These are phyloP conservation scores for Ardeotis arabs DNA, from an alignment of 2,113 vertebrate species.

Conservation along the genomic window DNA sequence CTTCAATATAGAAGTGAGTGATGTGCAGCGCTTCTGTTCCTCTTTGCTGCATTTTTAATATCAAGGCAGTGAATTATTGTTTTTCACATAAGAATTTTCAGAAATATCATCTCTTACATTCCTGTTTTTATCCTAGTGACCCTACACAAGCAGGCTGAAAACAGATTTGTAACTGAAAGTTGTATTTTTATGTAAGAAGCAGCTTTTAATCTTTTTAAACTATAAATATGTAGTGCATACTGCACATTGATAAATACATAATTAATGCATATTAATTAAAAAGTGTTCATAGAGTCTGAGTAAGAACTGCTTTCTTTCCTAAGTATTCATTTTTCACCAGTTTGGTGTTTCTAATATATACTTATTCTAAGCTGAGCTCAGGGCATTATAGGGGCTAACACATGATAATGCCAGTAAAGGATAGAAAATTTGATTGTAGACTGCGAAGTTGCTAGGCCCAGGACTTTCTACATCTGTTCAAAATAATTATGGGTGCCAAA, in stretches of 20 bases:
- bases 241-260: not conserved
- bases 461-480: not conserved
- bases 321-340: not conserved
- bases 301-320: not conserved
- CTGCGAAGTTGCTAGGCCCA: not conserved
- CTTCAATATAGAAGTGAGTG: constrained; percentile 24
- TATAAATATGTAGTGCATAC: too few species aligned
- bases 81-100: not conserved
- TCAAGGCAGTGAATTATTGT: not conserved
- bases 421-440: not conserved
- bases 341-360: not conserved
- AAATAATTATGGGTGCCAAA: not conserved
- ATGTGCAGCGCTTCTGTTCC: not conserved
- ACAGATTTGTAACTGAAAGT: not conserved
- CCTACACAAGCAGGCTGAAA: not conserved
- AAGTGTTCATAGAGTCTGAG: not conserved
- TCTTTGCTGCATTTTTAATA: not conserved
- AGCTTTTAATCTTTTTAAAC: not conserved
- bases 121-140: not conserved
- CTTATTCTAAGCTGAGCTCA: not conserved
- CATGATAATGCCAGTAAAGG: not conserved
- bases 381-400: not conserved
- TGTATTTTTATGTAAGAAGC: not conserved
- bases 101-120: not conserved
- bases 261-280: not conserved